Evolutionary conservation across 2,888 invertebrate species (phyloP), one percentile per base, ranked within the genome.

Genomic region (Amphimallon solstitiale): DNA sequence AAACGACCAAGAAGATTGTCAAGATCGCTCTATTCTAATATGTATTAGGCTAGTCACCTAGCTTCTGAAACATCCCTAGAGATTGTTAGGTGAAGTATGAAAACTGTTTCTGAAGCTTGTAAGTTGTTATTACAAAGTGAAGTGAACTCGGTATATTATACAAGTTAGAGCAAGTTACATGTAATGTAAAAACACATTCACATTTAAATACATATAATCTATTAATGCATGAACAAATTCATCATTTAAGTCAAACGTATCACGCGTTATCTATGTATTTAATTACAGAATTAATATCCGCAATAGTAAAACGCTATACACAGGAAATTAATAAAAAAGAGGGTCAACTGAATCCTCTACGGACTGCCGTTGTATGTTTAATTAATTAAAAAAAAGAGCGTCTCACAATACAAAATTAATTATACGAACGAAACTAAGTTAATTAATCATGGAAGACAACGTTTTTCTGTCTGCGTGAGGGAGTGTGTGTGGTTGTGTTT

Each of bases 371-470:
- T 61, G 60, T 61, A 65, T 45, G 21, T 61, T 60, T 65, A 65
- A 69, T 69, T 71, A 71, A 69, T 71, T 66, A 66, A 66, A 64
- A n/a, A 68, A 69, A 69, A 69, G 56, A 56, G 43, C 21, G 43
- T 56, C 56, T 69, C 68, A 70, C 67, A 67, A 66, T 69, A 63
- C 65, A 56, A 68, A 69, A 68, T 67, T 69, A 69, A 69, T 69
- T 69, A 68, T 56, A 63, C 48, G 52, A 60, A 64, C 63, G 63
- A 59, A 60, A 54, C 61, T 35, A 54, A 54, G 66, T 66, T 64
- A 66, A 68, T 68, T 68, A 68, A 68, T 68, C 68, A 68, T 48
- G 61, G 59, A 59, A 59, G 60, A 65, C 63, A 64, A 56, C 43
- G 40, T 43, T 43, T 14, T 21, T 56, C 29, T 56, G 43, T 43